Evolutionary conservation across 1,140 invertebrate species (phyloP).

Genomic region (Adelges cooleyi): DNA sequence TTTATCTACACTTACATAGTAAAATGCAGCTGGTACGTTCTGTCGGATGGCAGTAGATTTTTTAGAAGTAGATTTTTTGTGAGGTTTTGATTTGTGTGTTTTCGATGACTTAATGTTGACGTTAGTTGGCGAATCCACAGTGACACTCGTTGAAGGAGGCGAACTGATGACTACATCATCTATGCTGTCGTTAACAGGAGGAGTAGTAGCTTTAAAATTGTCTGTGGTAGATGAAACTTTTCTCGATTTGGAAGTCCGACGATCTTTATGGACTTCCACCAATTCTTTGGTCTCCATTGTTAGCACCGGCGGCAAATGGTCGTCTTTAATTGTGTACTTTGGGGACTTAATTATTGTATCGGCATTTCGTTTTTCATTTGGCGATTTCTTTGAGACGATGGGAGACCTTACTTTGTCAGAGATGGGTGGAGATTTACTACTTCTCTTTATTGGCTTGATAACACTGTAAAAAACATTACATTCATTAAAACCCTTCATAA

Average conservation of each 20-base stretch:
- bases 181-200: not conserved
- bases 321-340: not conserved
- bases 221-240: not conserved
- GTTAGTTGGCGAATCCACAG: not conserved
- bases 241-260: not conserved
- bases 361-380: not conserved
- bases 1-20: slow-evolving; percentile 16
- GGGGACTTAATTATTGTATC: not conserved
- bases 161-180: not conserved
- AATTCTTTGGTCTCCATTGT: not conserved
- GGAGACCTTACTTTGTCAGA: not conserved
- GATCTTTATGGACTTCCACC: not conserved
- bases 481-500: too few species aligned
- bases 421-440: not conserved
- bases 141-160: not conserved
- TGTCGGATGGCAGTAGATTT: too few species aligned
- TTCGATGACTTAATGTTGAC: not conserved
- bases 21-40: not conserved
- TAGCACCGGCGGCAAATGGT: too few species aligned
- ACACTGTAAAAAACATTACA: not conserved
- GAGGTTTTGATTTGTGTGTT: not conserved
- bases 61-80: too few species aligned
- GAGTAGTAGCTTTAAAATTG: not conserved
- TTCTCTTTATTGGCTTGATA: not conserved
- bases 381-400: not conserved